Evolutionary conservation across 35 echinoderm and acorn worm species (phyloP), one percentile per base, ranked within the genome.

Genomic region (Strongylocentrotus purpuratus): DNA sequence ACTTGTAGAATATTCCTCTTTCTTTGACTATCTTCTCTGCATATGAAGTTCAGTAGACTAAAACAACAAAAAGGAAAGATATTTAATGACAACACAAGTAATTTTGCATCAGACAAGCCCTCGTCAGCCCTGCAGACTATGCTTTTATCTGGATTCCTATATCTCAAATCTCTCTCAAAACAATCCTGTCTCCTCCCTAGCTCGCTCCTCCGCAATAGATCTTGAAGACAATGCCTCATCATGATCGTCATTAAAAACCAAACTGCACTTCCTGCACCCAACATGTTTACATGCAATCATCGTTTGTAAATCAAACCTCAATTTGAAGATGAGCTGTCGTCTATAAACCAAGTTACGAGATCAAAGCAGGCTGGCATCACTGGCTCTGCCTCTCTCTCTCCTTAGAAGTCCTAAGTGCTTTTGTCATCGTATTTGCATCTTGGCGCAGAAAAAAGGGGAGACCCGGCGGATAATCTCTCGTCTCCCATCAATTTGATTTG

Each of bases 351-450:
- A 28, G 65, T 78, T 78, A 78, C 25, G 20, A 7, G 20, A 5
- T 22, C 52, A 59, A 78, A 78, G 25, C 65, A 28, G 65, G 65
- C 65, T 6, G 65, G 65, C 65, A 78, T 78, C 65, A 78, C 22
- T 28, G 25, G 65, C 65, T 78, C 20, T n/a, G 65, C 65, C 4
- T 55, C 50, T 55, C 50, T 78, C 25, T 70, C 47, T 48, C 47
- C 9, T 15, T 86, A 7, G 8, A 10, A 11, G 2, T 31, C 87
- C 31, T 89, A 89, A 89, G 87, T 89, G 87, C 87, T 89, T 89
- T 89, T 89, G 87, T 89, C 87, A 89, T 89, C 87, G 9, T 89
- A 89, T 89, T 89, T 89, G 87, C 87, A 45, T 89, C 87, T 33
- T 33, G 87, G 17, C 33, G 33, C 33, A 46, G 87, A 89, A 41